Evolutionary conservation across 2,113 vertebrate species (phyloP), one percentile per base, ranked within the genome.

Genomic region (Condylura cristata): DNA sequence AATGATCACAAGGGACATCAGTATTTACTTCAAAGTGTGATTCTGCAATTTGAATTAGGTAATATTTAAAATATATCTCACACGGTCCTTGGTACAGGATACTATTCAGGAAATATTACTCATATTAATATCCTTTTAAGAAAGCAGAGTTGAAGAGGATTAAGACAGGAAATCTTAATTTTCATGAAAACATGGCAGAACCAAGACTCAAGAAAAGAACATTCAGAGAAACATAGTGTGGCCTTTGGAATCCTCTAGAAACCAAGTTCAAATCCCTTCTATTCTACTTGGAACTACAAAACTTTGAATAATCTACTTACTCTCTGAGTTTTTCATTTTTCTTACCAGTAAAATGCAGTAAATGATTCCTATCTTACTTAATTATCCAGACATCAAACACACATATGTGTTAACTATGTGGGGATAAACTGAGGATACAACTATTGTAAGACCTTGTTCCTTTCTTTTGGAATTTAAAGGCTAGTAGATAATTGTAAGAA

Each of bases 301-400:
- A 18, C 24, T 16, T 78, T 58, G 71, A 14, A 24, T 72, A 51
- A 74, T 39, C 51, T 84, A 60, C 5, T 44, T 71, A 46, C 24
- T 16, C 39, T 87, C 37, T 74, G 70, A 32, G 60, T 71, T 48
- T 75, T 87, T 61, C 60, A 13, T 16, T 63, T 76, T 84, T 84
- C 30, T 92, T n/a, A 16, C 37, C 44, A 90, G 30, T 51, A 75
- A 68, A 56, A 66, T 32, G 18, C 26, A 12, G 34, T 30, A 63
- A 74, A 61, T 9, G 61, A 68, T 9, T 3, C 16, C 12, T 20
- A 30, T 10, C 11, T 65, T 30, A 53, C 53, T 84, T 76, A 66
- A 78, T 61, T 65, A 83, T 58, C 78, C 60, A 75, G 32, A 87
- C 32, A 84, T 58, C 20, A 90, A 79, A 83, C 26, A 46, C 16